Evolutionary conservation across 2,797 vertebrate genomes (phyloP).

Genomic region (Gymnothorax javanicus): DNA sequence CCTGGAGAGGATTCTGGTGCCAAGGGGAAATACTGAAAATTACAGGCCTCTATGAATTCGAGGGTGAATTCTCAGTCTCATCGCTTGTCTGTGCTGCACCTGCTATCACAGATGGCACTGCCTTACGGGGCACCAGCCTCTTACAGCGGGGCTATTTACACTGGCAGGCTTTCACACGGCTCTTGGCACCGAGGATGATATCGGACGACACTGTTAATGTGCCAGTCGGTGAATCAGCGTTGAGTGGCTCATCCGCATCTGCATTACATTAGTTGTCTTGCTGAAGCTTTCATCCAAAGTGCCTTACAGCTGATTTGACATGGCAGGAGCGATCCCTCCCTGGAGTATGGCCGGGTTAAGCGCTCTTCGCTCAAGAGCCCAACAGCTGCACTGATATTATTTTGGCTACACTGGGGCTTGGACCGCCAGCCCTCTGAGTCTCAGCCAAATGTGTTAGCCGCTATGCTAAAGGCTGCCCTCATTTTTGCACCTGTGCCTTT

Average conservation of each 20-base stretch:
- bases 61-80: not conserved
- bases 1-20: not conserved
- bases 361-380: too few relatives aligned
- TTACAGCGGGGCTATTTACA: not conserved
- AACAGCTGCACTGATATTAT: too few relatives aligned
- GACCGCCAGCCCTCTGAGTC: too few relatives aligned
- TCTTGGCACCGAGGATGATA: not conserved
- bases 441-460: too few relatives aligned
- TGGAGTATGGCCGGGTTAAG: too few relatives aligned
- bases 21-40: not conserved
- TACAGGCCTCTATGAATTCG: not conserved
- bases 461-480: too few relatives aligned
- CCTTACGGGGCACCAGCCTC: not conserved
- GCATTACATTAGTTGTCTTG: too few relatives aligned
- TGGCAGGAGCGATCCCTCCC: too few relatives aligned
- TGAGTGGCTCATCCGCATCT: not conserved
- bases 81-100: not conserved
- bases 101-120: not conserved
- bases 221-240: not conserved
- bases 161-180: not conserved
- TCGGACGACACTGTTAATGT: not conserved
- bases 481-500: not conserved
- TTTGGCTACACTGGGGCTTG: too few relatives aligned
- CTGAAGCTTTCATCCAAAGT: too few relatives aligned
- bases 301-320: too few relatives aligned